Percentiles rank a stretch among this genome's conserved stretches.
Evolutionary conservation across 2,888 invertebrate genomes (phyloP).

Genomic region (Yponomeuta malinellus): DNA sequence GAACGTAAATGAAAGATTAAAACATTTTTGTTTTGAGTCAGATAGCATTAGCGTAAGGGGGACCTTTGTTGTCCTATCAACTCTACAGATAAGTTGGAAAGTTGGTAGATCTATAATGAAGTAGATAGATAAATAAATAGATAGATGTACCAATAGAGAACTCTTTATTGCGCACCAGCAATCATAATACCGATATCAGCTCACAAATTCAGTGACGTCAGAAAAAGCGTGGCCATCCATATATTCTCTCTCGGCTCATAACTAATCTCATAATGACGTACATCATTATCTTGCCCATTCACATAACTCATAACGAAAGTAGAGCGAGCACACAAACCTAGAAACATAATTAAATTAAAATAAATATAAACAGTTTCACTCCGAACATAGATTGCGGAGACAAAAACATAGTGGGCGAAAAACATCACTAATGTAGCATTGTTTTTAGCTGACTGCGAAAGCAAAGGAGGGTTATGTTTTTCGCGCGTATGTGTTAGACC

Average conservation of each 20-base stretch:
- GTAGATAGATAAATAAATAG: too few relatives aligned
- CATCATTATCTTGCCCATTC: background rate
- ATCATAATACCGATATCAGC: background rate
- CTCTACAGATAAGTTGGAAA: too few relatives aligned
- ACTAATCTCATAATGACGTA: constrained; percentile 1
- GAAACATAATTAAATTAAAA: constrained; percentile 10
- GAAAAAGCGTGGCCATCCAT: background rate
- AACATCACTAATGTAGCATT: background rate
- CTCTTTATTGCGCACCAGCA: too few relatives aligned
- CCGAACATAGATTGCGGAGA: background rate
- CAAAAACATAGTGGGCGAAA: background rate
- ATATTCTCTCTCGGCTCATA: background rate
- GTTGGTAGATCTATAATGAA: too few relatives aligned
- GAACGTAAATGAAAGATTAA: too few relatives aligned
- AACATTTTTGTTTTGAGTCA: too few relatives aligned
- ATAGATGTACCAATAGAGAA: too few relatives aligned
- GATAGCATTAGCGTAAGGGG: too few relatives aligned
- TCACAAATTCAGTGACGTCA: background rate
- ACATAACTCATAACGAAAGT: constrained; percentile 6
- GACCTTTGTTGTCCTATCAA: too few relatives aligned
- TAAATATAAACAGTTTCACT: constrained; percentile 4
- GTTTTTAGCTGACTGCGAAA: background rate
- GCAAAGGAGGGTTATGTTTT: too few relatives aligned
- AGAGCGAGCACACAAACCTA: constrained; percentile 7
- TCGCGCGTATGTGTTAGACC: too few relatives aligned